Conservation (phyloP, 2,888 invertebrate species). For the Troglohyphantes excavatus region DNA sequence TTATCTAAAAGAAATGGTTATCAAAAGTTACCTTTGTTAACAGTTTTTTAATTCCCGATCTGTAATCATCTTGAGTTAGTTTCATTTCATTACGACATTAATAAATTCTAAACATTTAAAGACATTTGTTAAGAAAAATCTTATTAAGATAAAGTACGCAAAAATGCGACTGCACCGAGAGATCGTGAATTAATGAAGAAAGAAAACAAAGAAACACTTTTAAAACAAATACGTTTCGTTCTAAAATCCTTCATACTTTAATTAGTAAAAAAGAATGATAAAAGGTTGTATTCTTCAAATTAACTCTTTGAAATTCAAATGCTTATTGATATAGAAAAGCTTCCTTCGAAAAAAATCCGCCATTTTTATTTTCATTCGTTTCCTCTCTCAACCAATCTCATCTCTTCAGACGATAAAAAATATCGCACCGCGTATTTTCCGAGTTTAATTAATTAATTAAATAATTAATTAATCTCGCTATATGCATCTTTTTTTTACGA, state of each 20-base stretch:
- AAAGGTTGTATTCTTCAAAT: slow-evolving; percentile 43
- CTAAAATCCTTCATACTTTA: not conserved
- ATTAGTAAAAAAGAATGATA: slow-evolving; percentile 17
- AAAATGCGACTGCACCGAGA: too few species aligned
- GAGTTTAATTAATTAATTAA: slow-evolving; percentile 77
- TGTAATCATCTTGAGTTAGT: too few species aligned
- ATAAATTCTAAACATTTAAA: too few species aligned
- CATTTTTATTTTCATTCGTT: slow-evolving; percentile 41
- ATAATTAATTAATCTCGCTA: slow-evolving; percentile 75
- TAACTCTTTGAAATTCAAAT: slow-evolving; percentile 53
- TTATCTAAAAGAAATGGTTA: too few species aligned
- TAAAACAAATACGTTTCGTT: not conserved
- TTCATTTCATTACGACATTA: too few species aligned
- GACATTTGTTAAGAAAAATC: too few species aligned
- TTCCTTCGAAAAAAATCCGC: not conserved
- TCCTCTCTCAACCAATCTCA: slow-evolving; percentile 55
- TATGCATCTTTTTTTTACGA: slow-evolving; percentile 49
- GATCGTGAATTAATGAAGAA: not conserved
- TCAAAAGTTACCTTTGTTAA: too few species aligned
- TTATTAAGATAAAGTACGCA: too few species aligned
- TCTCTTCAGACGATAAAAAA: slow-evolving; percentile 50
- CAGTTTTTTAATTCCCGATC: too few species aligned
- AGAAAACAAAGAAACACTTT: slow-evolving; percentile 28
- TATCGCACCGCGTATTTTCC: slow-evolving; percentile 50
- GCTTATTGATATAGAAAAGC: slow-evolving; percentile 36